Percentiles rank a stretch among this genome's conserved stretches.
Evolutionary conservation across 2,888 invertebrate species (phyloP).

Genomic region (Carterocephalus palaemon): DNA sequence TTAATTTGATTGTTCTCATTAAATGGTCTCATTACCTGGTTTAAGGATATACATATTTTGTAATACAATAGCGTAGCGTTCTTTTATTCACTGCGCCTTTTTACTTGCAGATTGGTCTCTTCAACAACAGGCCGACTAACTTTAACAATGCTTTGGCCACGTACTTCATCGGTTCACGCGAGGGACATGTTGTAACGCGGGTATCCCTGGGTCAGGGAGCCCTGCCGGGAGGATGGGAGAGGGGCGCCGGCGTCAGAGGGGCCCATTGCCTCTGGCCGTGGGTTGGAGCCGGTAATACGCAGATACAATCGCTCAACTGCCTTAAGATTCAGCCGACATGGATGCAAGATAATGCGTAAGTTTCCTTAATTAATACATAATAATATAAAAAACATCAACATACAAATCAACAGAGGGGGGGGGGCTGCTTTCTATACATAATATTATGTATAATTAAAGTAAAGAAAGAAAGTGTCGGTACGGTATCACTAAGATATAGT

Average conservation of each 20-base stretch:
- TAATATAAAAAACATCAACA: not conserved
- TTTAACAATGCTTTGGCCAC: constrained; percentile 63
- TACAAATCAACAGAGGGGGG: too few species aligned
- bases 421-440: too few species aligned
- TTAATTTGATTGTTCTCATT: too few species aligned
- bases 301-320: constrained; percentile 82
- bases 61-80: too few species aligned
- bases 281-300: constrained; percentile 81
- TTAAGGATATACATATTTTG: too few species aligned
- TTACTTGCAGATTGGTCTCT: constrained; percentile 63
- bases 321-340: constrained; percentile 90
- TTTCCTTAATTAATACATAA: constrained; percentile 6
- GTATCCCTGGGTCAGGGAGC: constrained; percentile 75
- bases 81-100: not conserved
- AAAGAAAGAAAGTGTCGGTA: too few species aligned
- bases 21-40: too few species aligned
- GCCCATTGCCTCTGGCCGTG: constrained; percentile 83
- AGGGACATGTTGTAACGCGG: constrained; percentile 72
- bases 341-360: constrained; percentile 84
- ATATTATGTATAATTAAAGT: too few species aligned
- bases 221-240: constrained; percentile 80
- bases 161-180: constrained; percentile 50
- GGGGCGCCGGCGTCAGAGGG: constrained; percentile 56
- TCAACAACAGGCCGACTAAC: constrained; percentile 51
- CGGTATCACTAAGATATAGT: too few species aligned